phyloP scores from a whole-genome alignment of 2,113 vertebrate genomes.

The Trogon melanurus region DNA sequence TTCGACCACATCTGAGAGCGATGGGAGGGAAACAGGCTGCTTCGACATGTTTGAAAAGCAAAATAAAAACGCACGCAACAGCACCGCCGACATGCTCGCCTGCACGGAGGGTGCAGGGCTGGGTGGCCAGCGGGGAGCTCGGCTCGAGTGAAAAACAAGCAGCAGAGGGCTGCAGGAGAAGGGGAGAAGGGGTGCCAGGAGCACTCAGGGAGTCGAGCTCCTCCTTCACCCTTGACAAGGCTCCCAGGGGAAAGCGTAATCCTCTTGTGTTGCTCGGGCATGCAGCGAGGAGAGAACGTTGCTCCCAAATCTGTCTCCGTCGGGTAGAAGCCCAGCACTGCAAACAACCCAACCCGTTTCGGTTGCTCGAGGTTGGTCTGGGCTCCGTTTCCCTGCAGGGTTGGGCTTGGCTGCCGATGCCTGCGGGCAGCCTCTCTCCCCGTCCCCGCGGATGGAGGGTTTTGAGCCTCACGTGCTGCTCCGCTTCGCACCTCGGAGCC shows the following conservation, averaged over 20 bases:
- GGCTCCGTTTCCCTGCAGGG: neutral
- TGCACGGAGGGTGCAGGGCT: neutral
- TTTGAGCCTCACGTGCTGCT: neutral
- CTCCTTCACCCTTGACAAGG: neutral
- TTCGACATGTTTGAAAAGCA: neutral
- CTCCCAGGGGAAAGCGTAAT: neutral
- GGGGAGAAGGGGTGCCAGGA: neutral
- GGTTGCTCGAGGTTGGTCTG: neutral
- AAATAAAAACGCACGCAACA: neutral
- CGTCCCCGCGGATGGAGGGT: fast-evolving
- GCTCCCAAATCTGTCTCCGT: neutral
- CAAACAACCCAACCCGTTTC: neutral
- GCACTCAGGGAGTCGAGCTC: neutral
- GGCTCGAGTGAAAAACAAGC: neutral
- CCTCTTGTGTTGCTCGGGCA: neutral
- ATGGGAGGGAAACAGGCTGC: neutral
- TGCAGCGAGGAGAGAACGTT: neutral
- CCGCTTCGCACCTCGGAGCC: neutral
- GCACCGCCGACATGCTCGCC: neutral
- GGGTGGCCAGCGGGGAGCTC: no score
- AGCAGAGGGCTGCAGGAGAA: neutral
- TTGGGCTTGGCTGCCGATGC: neutral
- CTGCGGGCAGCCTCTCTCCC: neutral
- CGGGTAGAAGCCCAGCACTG: neutral
- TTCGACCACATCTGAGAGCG: slow-evolving; percentile 18